Percentiles rank a stretch among this genome's conserved stretches.
These are phyloP conservation scores for Agrilus biguttatus DNA, from an alignment of 2,888 invertebrate genomes.

Conservation along the genomic window DNA sequence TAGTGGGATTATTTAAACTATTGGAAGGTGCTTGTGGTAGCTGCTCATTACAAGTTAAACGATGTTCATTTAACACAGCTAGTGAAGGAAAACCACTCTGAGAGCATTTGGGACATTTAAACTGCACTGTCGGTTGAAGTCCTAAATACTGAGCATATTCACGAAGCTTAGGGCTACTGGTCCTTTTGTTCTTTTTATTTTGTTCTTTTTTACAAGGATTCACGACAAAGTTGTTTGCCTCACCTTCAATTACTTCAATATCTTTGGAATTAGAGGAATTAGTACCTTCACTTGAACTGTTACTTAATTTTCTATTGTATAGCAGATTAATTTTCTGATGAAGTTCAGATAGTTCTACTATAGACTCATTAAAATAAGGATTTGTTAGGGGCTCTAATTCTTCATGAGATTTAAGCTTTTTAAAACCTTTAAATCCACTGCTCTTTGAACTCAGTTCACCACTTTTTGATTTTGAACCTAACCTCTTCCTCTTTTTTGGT, in stretches of 20 bases:
- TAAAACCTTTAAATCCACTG: constrained; percentile 10
- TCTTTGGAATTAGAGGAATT: constrained; percentile 3
- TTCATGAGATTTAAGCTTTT: constrained; percentile 5
- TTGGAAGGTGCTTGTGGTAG: constrained; percentile 12
- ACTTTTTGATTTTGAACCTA: constrained; percentile 3
- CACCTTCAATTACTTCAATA: constrained; percentile 2
- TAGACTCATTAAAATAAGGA: constrained; percentile 28
- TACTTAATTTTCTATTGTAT: no score
- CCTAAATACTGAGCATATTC: constrained; percentile 63
- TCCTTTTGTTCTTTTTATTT: constrained; percentile 5
- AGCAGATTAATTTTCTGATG: constrained; percentile 13
- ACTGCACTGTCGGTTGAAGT: constrained; percentile 54
- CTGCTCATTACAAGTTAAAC: constrained; percentile 39
- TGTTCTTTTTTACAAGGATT: background rate
- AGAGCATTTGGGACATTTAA: constrained; percentile 61
- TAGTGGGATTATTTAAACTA: constrained; percentile 14
- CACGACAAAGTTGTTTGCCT: background rate
- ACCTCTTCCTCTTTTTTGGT: constrained; percentile 10
- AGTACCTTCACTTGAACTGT: background rate
- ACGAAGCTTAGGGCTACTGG: constrained; percentile 12
- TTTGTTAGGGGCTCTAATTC: constrained; percentile 20
- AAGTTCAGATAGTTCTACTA: constrained; percentile 26
- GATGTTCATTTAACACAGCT: constrained; percentile 53
- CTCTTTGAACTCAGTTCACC: constrained; percentile 1
- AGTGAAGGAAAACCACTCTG: constrained; percentile 51